Evolutionary conservation across 2,888 invertebrate species (phyloP), one percentile per base, ranked within the genome.

Genomic region (Ormia ochracea): DNA sequence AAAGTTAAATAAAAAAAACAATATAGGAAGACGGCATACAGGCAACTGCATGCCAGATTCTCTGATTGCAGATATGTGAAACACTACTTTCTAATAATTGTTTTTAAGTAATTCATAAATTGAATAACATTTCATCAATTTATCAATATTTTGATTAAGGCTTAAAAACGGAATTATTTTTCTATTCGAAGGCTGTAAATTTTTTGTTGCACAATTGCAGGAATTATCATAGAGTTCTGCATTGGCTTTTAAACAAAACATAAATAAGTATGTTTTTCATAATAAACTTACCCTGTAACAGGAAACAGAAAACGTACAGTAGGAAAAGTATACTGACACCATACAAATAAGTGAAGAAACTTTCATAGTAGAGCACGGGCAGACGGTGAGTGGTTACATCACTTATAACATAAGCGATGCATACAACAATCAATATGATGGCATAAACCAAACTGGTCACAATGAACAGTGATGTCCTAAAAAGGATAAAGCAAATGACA

Each of bases 361-460:
- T 96, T 92, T 97, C 97, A 91, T 96, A 97, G 91, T 96, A 97
- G 90, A 95, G 95, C 82, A 96, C 93, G 83, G 97, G 97, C 84
- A 97, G 92, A 90, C 95, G 95, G 91, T 96, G 95, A 84, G 97
- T 97, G 88, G 96, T 95, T 87, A 97, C 96, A 91, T 98, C 97
- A 87, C 97, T 96, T 90, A 98, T 94, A 86, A 98, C 96, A 90
- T 97, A 96, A 82, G 97, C 96, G 89, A 97, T 93, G 91, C 98
- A 98, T 78, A 97, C 94, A 84, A 98, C 96, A 84, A 98, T 95
- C 90, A 98, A 91, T 82, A 98, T 94, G 91, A 98, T 96, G 87
- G 97, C 97, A 91, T 98, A 98, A 88, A 98, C 95, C 91, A 97
- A 96, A 91, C 98, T 98, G 92, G 97, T 95, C 90, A 97, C 96